Percentiles rank a stretch among this genome's conserved stretches.
phyloP scores from a whole-genome alignment of 2,797 vertebrate genomes.

The Hypotaenidia okinawae region DNA sequence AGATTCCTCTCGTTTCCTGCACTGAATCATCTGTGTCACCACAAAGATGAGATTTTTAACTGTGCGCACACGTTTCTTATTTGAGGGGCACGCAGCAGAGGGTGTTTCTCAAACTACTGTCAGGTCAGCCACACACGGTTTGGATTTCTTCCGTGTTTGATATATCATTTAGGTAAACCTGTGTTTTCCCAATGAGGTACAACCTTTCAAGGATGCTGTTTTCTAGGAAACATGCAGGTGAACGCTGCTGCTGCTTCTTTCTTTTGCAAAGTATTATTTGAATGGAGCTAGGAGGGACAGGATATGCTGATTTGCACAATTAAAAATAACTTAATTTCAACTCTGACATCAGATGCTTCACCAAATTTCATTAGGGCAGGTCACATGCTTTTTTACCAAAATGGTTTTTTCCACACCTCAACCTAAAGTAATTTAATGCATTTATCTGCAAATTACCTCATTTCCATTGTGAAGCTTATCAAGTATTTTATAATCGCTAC shows the following conservation, averaged over 20 bases:
- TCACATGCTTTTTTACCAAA: not conserved
- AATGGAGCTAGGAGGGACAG: slow-evolving; percentile 9
- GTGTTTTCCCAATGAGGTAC: not conserved
- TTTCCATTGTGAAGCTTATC: not conserved
- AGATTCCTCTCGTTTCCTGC: slow-evolving; percentile 65
- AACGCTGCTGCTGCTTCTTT: not conserved
- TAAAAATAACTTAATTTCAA: slow-evolving; percentile 49
- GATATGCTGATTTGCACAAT: slow-evolving; percentile 35
- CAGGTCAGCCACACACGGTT: slow-evolving; percentile 2
- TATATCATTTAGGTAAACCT: slow-evolving; percentile 27
- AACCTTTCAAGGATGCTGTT: not conserved
- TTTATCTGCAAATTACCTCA: not conserved
- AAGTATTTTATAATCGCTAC: not conserved
- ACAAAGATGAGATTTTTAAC: slow-evolving; percentile 66
- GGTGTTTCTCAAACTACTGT: slow-evolving; percentile 56
- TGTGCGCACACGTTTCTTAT: slow-evolving; percentile 34
- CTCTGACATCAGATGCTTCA: not conserved
- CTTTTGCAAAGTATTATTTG: slow-evolving; percentile 10
- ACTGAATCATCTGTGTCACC: slow-evolving; percentile 68
- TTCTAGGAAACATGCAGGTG: slow-evolving; percentile 26
- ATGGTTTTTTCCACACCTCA: not conserved
- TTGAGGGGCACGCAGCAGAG: slow-evolving; percentile 28
- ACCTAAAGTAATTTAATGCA: not conserved
- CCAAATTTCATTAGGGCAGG: not conserved
- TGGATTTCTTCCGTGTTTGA: slow-evolving; percentile 42